These are phyloP conservation scores for Cenopis cana DNA, from an alignment of 2,888 invertebrate genomes.

Conservation along the genomic window DNA sequence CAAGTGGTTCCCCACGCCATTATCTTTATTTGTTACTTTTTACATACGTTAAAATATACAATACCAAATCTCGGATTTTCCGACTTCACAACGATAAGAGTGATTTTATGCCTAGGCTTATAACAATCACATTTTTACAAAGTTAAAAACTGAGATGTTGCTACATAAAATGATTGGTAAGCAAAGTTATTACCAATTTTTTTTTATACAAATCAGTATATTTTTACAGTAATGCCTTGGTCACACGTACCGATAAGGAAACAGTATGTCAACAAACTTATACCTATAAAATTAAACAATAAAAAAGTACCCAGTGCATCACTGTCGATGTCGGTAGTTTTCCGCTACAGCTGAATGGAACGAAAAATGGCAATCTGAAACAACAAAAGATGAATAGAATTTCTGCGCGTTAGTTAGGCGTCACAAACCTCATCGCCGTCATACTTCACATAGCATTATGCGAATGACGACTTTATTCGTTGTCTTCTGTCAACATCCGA, in stretches of 20 bases:
- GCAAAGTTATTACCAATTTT: too few species aligned
- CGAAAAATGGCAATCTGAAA: neutral
- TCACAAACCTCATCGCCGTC: constrained; percentile 4
- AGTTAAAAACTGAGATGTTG: too few species aligned
- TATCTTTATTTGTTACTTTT: constrained; percentile 22
- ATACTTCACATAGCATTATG: constrained; percentile 8
- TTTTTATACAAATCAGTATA: too few species aligned
- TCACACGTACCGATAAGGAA: too few species aligned
- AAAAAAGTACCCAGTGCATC: neutral
- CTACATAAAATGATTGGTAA: too few species aligned
- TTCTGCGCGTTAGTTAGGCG: constrained; percentile 6
- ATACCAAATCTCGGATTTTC: constrained; percentile 11
- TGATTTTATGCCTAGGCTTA: neutral
- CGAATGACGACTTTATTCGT: constrained; percentile 2
- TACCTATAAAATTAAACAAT: too few species aligned
- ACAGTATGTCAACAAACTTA: neutral
- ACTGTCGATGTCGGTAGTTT: constrained; percentile 15
- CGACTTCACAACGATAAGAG: constrained; percentile 9
- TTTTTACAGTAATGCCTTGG: too few species aligned
- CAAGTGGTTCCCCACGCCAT: neutral
- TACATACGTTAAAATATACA: constrained; percentile 12
- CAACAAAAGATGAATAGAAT: constrained; percentile 5
- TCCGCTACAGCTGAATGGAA: constrained; percentile 10
- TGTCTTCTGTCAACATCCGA: neutral
- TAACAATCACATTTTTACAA: neutral